A percentile compares a stretch with the other conserved stretches of the same genome.
These are phyloP conservation scores for Echeneis naucrates DNA, from an alignment of 2,797 vertebrate species.

Conservation along the genomic window DNA sequence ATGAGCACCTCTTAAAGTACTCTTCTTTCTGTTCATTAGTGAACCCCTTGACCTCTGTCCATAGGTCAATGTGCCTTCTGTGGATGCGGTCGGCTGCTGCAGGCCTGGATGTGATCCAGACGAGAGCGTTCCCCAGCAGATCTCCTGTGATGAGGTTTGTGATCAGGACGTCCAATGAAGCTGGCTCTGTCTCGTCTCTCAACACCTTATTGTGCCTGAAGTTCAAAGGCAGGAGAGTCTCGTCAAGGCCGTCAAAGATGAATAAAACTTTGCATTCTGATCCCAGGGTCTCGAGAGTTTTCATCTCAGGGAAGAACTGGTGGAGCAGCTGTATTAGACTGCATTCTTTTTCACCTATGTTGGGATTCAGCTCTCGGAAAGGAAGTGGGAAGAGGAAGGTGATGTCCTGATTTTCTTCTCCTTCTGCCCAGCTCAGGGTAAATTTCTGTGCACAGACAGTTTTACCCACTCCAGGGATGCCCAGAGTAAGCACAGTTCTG, in stretches of 20 bases:
- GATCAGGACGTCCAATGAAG: constrained; percentile 44
- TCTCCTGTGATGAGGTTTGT: constrained; percentile 64
- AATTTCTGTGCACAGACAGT: constrained; percentile 54
- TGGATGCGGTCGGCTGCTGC: constrained; percentile 48
- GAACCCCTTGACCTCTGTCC: constrained; percentile 67
- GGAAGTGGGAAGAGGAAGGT: constrained; percentile 54
- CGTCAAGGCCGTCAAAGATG: constrained; percentile 63
- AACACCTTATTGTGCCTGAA: constrained; percentile 54
- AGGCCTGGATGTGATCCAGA: constrained; percentile 65
- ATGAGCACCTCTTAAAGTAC: constrained; percentile 60
- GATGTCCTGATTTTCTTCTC: constrained; percentile 51
- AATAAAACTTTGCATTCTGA: constrained; percentile 41
- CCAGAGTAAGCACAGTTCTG: constrained; percentile 56
- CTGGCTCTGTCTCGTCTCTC: constrained; percentile 36
- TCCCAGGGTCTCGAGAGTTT: constrained; percentile 25
- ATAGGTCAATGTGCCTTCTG: constrained; percentile 34
- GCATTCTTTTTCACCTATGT: constrained; percentile 11
- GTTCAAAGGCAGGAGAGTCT: constrained; percentile 52
- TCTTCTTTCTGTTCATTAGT: constrained; percentile 51
- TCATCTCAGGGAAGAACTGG: constrained; percentile 51
- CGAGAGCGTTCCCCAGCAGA: constrained; percentile 34
- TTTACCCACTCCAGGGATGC: constrained; percentile 65
- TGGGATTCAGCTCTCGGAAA: constrained; percentile 60
- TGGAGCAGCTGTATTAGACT: constrained; percentile 55
- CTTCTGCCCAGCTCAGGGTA: constrained; percentile 61